phyloP scores from a whole-genome alignment of 2,888 invertebrate genomes.

The Chalcis sispes region DNA sequence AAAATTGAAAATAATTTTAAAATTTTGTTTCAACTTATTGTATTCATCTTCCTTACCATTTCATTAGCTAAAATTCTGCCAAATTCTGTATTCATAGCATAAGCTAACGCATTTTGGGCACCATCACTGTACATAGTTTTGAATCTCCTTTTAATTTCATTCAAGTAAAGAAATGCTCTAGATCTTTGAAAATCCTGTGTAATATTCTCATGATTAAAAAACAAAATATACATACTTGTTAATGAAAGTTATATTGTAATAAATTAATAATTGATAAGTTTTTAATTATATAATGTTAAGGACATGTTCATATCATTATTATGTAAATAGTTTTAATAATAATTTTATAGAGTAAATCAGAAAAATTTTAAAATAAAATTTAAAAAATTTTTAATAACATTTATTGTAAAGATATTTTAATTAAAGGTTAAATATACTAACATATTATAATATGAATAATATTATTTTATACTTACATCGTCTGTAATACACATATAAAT shows the following conservation, averaged over 20 bases:
- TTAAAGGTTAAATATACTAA: neutral
- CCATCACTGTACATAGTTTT: conserved; percentile 87
- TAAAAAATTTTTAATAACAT: too few relatives aligned
- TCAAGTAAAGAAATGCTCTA: conserved; percentile 92
- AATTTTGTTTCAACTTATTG: conserved; percentile 9
- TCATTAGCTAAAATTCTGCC: conserved; percentile 89
- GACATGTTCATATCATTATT: too few relatives aligned
- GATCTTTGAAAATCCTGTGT: conserved; percentile 94
- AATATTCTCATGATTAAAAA: conserved; percentile 20
- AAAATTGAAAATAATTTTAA: conserved; percentile 61
- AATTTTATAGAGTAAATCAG: too few relatives aligned
- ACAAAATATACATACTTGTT: too few relatives aligned
- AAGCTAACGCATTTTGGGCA: conserved; percentile 91
- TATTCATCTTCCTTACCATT: conserved; percentile 88
- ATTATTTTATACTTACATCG: conserved; percentile 86
- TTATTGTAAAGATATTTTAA: too few relatives aligned
- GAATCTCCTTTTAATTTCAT: conserved; percentile 94
- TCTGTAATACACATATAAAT: conserved; percentile 97
- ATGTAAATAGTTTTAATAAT: too few relatives aligned
- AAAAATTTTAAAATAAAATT: too few relatives aligned
- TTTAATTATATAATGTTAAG: too few relatives aligned
- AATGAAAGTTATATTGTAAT: too few relatives aligned
- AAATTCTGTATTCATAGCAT: conserved; percentile 97
- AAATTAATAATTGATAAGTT: too few relatives aligned
- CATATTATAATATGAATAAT: too few relatives aligned